Evolutionary conservation across 2,113 vertebrate species (phyloP).

Genomic region (Eolophus roseicapilla): DNA sequence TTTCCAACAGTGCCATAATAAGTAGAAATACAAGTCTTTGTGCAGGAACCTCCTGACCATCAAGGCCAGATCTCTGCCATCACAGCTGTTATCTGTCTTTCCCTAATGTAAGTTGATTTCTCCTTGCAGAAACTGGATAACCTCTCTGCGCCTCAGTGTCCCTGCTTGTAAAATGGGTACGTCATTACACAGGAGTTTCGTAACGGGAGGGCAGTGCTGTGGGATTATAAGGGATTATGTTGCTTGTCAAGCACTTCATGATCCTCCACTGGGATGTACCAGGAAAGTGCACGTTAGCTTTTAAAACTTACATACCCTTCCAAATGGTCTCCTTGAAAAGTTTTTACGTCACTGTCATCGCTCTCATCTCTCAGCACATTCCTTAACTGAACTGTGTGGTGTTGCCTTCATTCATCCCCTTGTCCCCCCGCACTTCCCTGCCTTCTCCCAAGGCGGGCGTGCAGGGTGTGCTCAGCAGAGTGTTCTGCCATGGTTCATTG

Average conservation of each 20-base stretch:
- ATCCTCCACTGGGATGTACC: background rate
- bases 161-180: background rate
- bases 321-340: background rate
- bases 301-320: background rate
- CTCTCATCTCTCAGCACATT: background rate
- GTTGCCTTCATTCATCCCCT: background rate
- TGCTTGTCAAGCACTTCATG: background rate
- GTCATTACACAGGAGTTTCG: background rate
- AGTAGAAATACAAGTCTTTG: background rate
- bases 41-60: background rate
- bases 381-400: background rate
- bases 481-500: background rate
- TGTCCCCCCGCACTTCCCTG: accelerated
- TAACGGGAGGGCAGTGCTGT: background rate
- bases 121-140: background rate
- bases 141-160: background rate
- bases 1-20: background rate
- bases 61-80: background rate
- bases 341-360: background rate
- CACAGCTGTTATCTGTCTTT: background rate
- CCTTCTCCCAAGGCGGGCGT: background rate
- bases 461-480: background rate
- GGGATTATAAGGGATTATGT: background rate
- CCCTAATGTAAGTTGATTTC: background rate
- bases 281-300: background rate